Conservation (phyloP, 2,113 vertebrate species). For the Aviceda subcristata region DNA sequence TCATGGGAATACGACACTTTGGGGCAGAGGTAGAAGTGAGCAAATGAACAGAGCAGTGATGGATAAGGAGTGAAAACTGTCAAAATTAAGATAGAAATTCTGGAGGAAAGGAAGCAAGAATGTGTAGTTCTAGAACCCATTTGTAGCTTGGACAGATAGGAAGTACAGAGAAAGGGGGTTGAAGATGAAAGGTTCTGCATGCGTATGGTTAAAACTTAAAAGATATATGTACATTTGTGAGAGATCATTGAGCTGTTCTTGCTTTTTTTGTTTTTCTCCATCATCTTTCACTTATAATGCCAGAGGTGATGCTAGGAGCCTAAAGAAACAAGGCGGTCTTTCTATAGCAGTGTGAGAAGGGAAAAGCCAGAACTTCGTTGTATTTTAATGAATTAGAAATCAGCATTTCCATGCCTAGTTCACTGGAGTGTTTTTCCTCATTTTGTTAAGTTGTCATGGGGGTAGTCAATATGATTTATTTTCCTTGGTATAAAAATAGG, state of each 20-base stretch:
- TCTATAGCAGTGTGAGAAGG: neutral
- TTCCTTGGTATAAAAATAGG: conserved; percentile 33
- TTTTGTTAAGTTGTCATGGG: conserved; percentile 30
- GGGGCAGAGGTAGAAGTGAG: neutral
- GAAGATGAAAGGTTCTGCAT: neutral
- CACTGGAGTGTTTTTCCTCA: conserved; percentile 36
- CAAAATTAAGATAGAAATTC: neutral
- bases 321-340: neutral
- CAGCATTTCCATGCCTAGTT: conserved; percentile 49
- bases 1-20: neutral
- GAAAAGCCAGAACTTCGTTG: neutral
- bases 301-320: neutral
- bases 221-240: accelerated
- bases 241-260: neutral
- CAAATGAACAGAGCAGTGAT: neutral
- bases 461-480: neutral
- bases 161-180: neutral
- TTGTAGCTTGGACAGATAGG: neutral
- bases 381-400: conserved; percentile 32
- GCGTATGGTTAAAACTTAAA: neutral
- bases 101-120: neutral
- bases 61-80: neutral
- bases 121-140: neutral
- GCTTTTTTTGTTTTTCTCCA: neutral
- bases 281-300: neutral